Base-by-base conservation (phyloP, 2,113 vertebrate genomes). In the Otus sunia region DNA sequence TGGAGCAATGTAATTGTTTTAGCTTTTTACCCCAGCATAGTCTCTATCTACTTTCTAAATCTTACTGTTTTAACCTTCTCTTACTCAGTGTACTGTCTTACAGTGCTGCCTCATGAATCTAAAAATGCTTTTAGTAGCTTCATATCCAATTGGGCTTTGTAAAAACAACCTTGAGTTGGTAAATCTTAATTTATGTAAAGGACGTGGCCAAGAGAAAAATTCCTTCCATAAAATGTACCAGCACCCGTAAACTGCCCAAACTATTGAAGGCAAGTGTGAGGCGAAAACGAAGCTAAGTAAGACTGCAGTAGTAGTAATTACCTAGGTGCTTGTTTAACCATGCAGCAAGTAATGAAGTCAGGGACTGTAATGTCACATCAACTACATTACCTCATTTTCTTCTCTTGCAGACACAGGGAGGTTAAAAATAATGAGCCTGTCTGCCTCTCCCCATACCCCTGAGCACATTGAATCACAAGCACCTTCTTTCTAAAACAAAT, bases 401-500 rank as follows among this genome's bases (percentile, higher is more conserved):
- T 86, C 96, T 97, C 84, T 91, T 86, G 88, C 88, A 90, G 91
- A 95, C 86, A 86, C 84, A 77, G 94, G 93, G 96, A 91, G 94
- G 92, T 93, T 95, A 90, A 94, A 96, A 97, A 96, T 96, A 97
- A 97, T 95, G 96, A 96, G 94, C 95, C 94, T 97, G 97, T 97
- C 97, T 97, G 90, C 92, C 80, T 96, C 69, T 14, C 64, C 43
- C 77, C 59, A 36, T 97, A 96, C 95, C 97, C 97, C 94, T 92
- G 98, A 98, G 98, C 98, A 75, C 97, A 97, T 56, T 97, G 98
- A 97, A 97, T 97, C 98, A 91, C 97, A 95, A 97, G 97, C 96
- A 97, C 97, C 97, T 98, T 97, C 97, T 97, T 97, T 98, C 98
- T 98, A 98, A 99, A 98, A 99, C 98, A 99, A 99, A 99, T 99